A percentile compares a stretch with the other conserved stretches of the same genome.
These are phyloP conservation scores for Calephelis virginiensis DNA, from an alignment of 1,140 invertebrate genomes.

Conservation along the genomic window DNA sequence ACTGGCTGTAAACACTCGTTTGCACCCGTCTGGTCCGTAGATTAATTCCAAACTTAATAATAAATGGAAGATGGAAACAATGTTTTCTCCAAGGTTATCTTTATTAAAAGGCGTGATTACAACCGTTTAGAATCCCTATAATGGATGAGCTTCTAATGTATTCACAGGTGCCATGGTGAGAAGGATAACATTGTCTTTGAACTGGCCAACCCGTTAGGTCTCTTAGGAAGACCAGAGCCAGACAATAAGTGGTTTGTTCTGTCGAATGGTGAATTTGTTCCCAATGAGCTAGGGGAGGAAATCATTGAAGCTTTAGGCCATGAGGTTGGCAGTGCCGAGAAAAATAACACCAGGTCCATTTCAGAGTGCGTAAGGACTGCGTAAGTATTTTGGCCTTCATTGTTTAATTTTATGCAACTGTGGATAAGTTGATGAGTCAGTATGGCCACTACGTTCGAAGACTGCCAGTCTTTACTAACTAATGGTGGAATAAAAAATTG, in stretches of 20 bases:
- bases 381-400: conserved; percentile 44
- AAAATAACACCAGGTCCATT: conserved; percentile 48
- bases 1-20: too few species aligned
- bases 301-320: conserved; percentile 41
- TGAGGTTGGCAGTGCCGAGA: conserved; percentile 49
- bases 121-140: too few species aligned
- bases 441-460: too few species aligned
- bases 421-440: too few species aligned
- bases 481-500: too few species aligned
- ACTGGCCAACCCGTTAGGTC: conserved; percentile 79
- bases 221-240: conserved; percentile 67
- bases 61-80: too few species aligned
- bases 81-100: too few species aligned
- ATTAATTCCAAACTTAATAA: too few species aligned
- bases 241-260: conserved; percentile 50
- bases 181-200: conserved; percentile 84
- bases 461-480: too few species aligned
- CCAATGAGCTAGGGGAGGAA: conserved; percentile 32
- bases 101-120: too few species aligned
- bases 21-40: too few species aligned
- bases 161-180: conserved; percentile 86
- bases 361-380: conserved; percentile 49
- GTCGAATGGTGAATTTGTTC: conserved; percentile 51
- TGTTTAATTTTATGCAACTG: not conserved
- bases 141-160: too few species aligned